These are phyloP conservation scores for Pyrrhia umbra DNA, from an alignment of 2,888 invertebrate species.

Conservation along the genomic window DNA sequence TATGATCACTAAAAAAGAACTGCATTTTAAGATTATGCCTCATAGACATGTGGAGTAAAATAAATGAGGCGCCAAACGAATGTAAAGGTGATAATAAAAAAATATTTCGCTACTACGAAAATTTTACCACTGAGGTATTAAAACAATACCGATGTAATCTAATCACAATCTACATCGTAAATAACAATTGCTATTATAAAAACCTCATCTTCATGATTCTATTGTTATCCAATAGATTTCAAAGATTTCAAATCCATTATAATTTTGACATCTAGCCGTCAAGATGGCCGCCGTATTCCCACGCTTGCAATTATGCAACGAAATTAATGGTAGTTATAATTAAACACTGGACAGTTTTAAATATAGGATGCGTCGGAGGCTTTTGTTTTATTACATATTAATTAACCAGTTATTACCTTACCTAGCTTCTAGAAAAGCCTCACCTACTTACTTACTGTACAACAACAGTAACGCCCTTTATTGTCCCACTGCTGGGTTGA, in stretches of 20 bases:
- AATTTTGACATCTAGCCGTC: slow-evolving; percentile 17
- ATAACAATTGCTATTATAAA: background rate
- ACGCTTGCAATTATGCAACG: slow-evolving; percentile 35
- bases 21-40: no score
- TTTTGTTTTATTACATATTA: slow-evolving; percentile 4
- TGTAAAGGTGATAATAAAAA: no score
- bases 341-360: slow-evolving; percentile 4
- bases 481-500: no score
- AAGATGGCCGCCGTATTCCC: slow-evolving; percentile 36
- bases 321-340: slow-evolving; percentile 13
- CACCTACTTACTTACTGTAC: background rate
- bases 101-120: background rate
- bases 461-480: background rate
- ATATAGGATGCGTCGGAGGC: slow-evolving; percentile 6
- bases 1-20: no score
- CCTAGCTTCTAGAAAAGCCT: background rate
- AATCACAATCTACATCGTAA: background rate
- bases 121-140: background rate
- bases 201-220: slow-evolving; percentile 18
- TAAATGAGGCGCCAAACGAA: no score
- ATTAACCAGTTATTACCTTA: background rate
- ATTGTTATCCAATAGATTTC: slow-evolving; percentile 29
- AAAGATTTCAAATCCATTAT: slow-evolving; percentile 18
- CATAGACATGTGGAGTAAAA: no score
- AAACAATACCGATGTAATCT: background rate